Evolutionary conservation across 2,888 invertebrate genomes (phyloP).

Genomic region (Callosobruchus maculatus): DNA sequence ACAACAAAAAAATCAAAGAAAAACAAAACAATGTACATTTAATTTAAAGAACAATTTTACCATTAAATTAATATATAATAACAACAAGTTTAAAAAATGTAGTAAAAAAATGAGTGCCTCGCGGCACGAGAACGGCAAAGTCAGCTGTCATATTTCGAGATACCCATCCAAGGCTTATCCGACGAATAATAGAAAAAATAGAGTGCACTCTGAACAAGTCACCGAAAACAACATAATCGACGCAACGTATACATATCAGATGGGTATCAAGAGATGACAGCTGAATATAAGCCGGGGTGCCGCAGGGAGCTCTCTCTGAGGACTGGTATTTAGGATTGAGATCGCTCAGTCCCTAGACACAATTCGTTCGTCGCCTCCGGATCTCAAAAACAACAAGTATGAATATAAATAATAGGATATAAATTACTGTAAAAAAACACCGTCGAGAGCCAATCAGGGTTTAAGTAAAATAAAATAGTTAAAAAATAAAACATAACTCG

Average conservation of each 20-base stretch:
- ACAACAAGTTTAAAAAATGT: conserved; percentile 58
- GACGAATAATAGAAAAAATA: conserved; percentile 42
- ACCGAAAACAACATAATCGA: conserved; percentile 39
- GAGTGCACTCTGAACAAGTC: conserved; percentile 34
- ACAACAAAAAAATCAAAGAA: conserved; percentile 72
- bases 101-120: conserved; percentile 44
- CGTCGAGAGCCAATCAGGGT: conserved; percentile 21
- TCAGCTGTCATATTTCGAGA: neutral
- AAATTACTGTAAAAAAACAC: conserved; percentile 36
- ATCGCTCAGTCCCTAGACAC: conserved; percentile 42
- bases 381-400: conserved; percentile 41
- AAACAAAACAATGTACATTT: conserved; percentile 74
- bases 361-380: conserved; percentile 35
- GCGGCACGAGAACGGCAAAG: neutral
- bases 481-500: neutral
- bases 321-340: conserved; percentile 39
- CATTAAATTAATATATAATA: conserved; percentile 66
- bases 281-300: conserved; percentile 11
- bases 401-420: conserved; percentile 45
- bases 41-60: conserved; percentile 71
- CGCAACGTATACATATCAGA: conserved; percentile 40
- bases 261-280: conserved; percentile 30
- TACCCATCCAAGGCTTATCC: conserved; percentile 31
- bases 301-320: conserved; percentile 21
- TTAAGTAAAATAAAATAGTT: neutral